Base-by-base conservation (phyloP, 2,888 invertebrate genomes). In the Orchestes rusci region DNA sequence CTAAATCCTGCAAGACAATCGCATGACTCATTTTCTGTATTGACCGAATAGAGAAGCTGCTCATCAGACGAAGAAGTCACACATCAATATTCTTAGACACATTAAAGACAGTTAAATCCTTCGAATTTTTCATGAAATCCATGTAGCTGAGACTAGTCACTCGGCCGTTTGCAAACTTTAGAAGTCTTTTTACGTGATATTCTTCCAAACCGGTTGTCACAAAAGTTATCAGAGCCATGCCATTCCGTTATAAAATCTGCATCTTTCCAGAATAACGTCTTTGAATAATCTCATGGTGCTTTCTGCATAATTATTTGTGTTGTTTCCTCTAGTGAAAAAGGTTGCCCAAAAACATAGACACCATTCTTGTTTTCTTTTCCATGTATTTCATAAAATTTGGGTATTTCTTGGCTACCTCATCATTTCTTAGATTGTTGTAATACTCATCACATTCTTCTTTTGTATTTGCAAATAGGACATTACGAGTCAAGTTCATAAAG, bases 361-460 rank as follows among this genome's bases (percentile, higher is more conserved):
- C 23, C 23, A 23, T 23, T 23, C 23, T 23, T 23, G 23, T 23
- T 23, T 23, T 23, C 23, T 23, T 23, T n/a, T n/a, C 23, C 23
- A 23, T 23, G 10, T 23, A 23, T 23, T 23, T 23, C 23, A 23
- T 23, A 7, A 23, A 23, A 23, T n/a, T 23, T 23, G 23, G 23
- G 23, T 23, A 23, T 23, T 23, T 23, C 23, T 23, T 23, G 5
- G 23, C 23, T 23, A 23, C 23, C 23, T 23, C 23, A 23, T 23
- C 23, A 23, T 23, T 10, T 23, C 10, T 23, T 10, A 23, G 23
- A 23, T 7, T 23, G 10, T 23, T 10, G 23, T 23, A 23, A 23
- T 23, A 10, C 23, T 23, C 23, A 23, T 23, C 10, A 23, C 23
- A 23, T 23, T 23, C 23, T 23, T 23, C 7, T 23, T 7, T 23